Percentiles rank a stretch among this genome's conserved stretches.
Conservation (phyloP, 2,113 vertebrate species). For the Callipepla californica region DNA sequence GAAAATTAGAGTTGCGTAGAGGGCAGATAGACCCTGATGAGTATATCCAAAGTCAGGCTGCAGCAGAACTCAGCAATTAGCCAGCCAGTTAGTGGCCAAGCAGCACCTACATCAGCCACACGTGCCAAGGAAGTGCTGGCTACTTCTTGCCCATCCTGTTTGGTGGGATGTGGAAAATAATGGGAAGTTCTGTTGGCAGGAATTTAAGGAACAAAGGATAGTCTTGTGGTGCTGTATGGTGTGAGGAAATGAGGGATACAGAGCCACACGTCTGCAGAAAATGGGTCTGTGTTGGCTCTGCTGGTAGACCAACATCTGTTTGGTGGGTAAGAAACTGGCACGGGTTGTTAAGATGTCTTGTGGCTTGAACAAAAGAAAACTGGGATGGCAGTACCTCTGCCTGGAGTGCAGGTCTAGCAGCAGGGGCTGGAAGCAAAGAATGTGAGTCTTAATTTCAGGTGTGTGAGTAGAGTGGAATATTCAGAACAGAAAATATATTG, state of each 20-base stretch:
- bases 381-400: accelerated
- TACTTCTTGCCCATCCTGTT: background rate
- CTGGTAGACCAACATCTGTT: background rate
- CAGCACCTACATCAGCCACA: background rate
- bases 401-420: background rate
- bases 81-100: background rate
- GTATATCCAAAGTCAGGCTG: background rate
- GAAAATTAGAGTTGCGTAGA: background rate
- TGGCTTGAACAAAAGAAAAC: background rate
- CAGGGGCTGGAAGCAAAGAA: background rate
- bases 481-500: background rate
- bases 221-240: too few relatives aligned
- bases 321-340: background rate
- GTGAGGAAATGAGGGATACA: background rate
- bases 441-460: background rate
- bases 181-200: background rate
- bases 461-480: background rate
- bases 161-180: background rate
- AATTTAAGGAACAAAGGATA: background rate
- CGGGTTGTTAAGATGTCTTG: background rate
- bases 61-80: background rate
- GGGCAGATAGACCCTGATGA: background rate
- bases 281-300: background rate
- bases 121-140: background rate
- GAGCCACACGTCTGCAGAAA: background rate